Evolutionary conservation across 2,888 invertebrate species (phyloP).

Genomic region (Cyaniris semiargus): DNA sequence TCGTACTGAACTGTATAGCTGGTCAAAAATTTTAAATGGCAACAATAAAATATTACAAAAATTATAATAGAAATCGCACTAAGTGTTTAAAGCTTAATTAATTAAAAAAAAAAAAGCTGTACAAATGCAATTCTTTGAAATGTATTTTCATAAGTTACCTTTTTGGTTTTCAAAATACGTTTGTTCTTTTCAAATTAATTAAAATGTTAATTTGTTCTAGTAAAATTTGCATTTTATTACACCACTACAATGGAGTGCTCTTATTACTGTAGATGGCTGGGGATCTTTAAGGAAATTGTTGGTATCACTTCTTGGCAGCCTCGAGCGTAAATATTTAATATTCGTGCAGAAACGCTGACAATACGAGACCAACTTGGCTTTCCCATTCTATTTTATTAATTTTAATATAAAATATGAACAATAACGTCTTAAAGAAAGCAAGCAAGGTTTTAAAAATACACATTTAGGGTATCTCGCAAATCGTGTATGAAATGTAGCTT

Average conservation of each 20-base stretch:
- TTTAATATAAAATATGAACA: conserved; percentile 5
- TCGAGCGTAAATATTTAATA: conserved; percentile 29
- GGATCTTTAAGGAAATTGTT: conserved; percentile 30
- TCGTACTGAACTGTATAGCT: no score
- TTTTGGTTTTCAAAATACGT: conserved; percentile 1
- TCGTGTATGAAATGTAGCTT: background rate
- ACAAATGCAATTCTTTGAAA: background rate
- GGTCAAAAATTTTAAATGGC: no score
- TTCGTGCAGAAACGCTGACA: conserved; percentile 30
- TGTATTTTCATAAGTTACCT: background rate
- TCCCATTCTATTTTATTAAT: conserved; percentile 21
- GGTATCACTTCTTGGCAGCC: conserved; percentile 31
- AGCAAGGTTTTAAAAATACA: background rate
- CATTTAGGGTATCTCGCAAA: background rate
- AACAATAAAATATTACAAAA: no score
- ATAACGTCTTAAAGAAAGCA: background rate
- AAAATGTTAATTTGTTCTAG: conserved; percentile 24
- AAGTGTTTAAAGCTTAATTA: no score
- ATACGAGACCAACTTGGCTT: conserved; percentile 30
- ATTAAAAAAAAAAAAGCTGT: no score
- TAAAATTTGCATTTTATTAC: conserved; percentile 27
- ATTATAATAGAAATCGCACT: no score
- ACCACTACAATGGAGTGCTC: conserved; percentile 26
- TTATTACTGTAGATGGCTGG: conserved; percentile 23
- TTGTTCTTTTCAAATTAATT: conserved; percentile 4